These are phyloP conservation scores for Pachypsylla venusta DNA, from an alignment of 1,140 invertebrate genomes.

Conservation along the genomic window DNA sequence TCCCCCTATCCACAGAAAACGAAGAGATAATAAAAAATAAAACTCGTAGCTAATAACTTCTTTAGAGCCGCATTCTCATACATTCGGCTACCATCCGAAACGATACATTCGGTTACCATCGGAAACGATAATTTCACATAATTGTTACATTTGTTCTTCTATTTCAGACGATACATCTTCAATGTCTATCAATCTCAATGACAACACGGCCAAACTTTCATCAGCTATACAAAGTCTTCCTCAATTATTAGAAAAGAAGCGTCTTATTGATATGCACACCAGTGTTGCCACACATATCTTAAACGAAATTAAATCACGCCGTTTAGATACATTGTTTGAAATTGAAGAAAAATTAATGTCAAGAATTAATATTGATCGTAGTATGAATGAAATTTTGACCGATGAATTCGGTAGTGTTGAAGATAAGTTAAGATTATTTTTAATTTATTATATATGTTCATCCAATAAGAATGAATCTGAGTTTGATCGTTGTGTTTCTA, in stretches of 20 bases:
- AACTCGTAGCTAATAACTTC: no score
- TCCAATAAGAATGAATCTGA: conserved; percentile 57
- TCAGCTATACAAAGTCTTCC: conserved; percentile 90
- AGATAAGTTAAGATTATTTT: conserved; percentile 88
- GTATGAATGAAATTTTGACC: conserved; percentile 61
- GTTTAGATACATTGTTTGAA: conserved; percentile 93
- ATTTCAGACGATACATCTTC: conserved; percentile 40
- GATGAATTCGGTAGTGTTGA: conserved; percentile 77
- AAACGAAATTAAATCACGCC: conserved; percentile 34
- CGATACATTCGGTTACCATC: no score
- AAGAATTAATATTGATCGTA: conserved; percentile 54
- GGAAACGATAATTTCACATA: no score
- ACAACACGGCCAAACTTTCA: conserved; percentile 87
- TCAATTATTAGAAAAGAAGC: conserved; percentile 90
- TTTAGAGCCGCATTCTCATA: no score
- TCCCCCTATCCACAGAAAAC: no score
- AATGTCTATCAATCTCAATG: conserved; percentile 36
- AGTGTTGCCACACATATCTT: conserved; percentile 66
- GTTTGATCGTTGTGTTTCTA: conserved; percentile 62
- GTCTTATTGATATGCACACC: conserved; percentile 96
- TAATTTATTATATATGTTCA: conserved; percentile 84
- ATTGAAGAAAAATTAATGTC: conserved; percentile 95
- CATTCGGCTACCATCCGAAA: no score
- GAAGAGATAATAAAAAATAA: no score
- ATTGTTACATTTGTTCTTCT: no score